Conservation (phyloP, 2,888 invertebrate genomes). For the Galerucella nymphaeae region DNA sequence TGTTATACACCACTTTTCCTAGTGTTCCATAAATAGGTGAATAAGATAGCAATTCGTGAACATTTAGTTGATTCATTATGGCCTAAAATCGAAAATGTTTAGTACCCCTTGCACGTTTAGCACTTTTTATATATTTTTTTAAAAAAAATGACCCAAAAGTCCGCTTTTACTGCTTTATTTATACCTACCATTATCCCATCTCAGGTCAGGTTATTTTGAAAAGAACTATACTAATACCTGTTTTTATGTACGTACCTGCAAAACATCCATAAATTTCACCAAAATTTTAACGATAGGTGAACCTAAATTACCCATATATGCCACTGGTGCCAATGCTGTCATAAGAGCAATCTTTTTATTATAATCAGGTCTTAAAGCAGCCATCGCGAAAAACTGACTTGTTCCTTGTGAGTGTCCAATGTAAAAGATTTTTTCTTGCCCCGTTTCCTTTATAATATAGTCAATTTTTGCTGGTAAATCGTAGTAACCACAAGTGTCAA, state of each 20-base stretch:
- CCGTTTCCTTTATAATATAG: conserved; percentile 70
- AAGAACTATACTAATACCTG: too few species aligned
- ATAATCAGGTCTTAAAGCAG: conserved; percentile 71
- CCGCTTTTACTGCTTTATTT: too few species aligned
- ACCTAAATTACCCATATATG: conserved; percentile 30
- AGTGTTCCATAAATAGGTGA: not conserved
- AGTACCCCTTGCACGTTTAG: too few species aligned
- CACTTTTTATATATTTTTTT: too few species aligned
- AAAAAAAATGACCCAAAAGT: too few species aligned
- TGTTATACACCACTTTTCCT: not conserved
- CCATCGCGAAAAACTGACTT: conserved; percentile 75
- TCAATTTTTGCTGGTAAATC: conserved; percentile 87
- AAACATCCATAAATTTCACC: conserved; percentile 10
- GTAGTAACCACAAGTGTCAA: conserved; percentile 81
- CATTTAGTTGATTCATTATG: not conserved
- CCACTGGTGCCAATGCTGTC: conserved; percentile 42
- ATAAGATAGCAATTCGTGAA: not conserved
- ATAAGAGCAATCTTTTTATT: conserved; percentile 69
- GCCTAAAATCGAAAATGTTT: not conserved
- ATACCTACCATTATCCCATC: too few species aligned
- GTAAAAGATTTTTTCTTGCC: conserved; percentile 71
- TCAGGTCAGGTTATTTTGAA: too few species aligned
- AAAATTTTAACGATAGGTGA: conserved; percentile 17
- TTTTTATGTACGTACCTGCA: conserved; percentile 21
- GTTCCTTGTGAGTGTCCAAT: conserved; percentile 85